These are phyloP conservation scores for Sebastiscus tertius DNA, from an alignment of 2,797 vertebrate species.

Conservation along the genomic window DNA sequence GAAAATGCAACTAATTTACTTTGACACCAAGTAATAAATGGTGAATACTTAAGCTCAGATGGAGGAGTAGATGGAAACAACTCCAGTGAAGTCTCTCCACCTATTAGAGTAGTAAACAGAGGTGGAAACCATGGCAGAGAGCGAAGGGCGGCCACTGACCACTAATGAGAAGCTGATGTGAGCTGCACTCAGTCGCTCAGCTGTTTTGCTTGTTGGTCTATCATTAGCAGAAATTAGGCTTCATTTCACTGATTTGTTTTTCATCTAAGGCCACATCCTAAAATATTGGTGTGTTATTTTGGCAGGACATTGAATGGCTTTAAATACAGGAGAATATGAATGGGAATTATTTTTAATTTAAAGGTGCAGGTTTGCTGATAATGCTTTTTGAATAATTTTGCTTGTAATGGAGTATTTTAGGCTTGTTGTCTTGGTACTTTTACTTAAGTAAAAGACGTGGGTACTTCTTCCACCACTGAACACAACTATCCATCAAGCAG, in stretches of 20 bases:
- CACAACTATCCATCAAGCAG: too few relatives aligned
- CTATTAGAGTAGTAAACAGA: slow-evolving; percentile 7
- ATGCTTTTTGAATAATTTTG: background rate
- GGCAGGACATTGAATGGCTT: background rate
- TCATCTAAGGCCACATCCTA: slow-evolving; percentile 1
- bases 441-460: background rate
- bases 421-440: background rate
- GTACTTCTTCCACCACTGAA: background rate
- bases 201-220: slow-evolving; percentile 12
- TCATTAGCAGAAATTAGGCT: slow-evolving; percentile 43
- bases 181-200: background rate
- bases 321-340: background rate
- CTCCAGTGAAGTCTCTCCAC: slow-evolving; percentile 5
- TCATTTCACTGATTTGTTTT: slow-evolving; percentile 3
- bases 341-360: background rate
- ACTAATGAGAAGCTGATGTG: slow-evolving; percentile 57
- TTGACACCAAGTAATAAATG: background rate
- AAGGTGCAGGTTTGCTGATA: background rate
- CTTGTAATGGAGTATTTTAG: background rate
- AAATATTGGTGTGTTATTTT: background rate
- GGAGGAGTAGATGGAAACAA: slow-evolving; percentile 10
- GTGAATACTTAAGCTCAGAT: background rate
- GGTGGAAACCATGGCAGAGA: background rate
- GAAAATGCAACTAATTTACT: background rate
- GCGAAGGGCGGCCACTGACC: slow-evolving; percentile 44